These are phyloP conservation scores for Hecatera dysodea DNA, from an alignment of 2,888 invertebrate species.

Conservation along the genomic window DNA sequence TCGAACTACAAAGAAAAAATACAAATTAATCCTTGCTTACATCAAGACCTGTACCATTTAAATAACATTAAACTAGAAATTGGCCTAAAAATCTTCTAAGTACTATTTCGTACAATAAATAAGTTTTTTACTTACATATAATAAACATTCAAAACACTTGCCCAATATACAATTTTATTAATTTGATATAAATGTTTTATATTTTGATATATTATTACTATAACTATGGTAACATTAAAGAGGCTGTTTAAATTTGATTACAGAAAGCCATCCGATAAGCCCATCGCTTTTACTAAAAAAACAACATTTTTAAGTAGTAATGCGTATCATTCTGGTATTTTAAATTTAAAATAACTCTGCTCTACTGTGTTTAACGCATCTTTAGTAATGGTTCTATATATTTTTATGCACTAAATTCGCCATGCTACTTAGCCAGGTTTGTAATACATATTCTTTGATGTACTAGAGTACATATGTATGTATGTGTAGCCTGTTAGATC, in stretches of 20 bases:
- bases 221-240: slow-evolving; percentile 57
- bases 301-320: neutral
- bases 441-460: neutral
- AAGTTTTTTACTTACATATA: slow-evolving; percentile 40
- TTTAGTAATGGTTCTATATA: neutral
- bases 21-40: slow-evolving; percentile 35
- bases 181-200: slow-evolving; percentile 24
- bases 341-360: neutral
- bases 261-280: slow-evolving; percentile 33
- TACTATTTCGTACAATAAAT: slow-evolving; percentile 61
- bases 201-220: slow-evolving; percentile 29
- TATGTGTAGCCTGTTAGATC: slow-evolving; percentile 5
- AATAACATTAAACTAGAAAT: slow-evolving; percentile 53
- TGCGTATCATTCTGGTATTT: neutral
- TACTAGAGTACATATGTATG: neutral
- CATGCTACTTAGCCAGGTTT: neutral
- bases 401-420: neutral
- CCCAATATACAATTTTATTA: slow-evolving; percentile 28
- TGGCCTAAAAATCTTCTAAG: slow-evolving; percentile 63
- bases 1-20: no score
- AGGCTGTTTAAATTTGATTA: slow-evolving; percentile 17
- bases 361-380: neutral
- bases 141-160: slow-evolving; percentile 48
- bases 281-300: neutral
- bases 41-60: slow-evolving; percentile 11